A percentile compares a stretch with the other conserved stretches of the same genome.
Conservation (phyloP, 2,797 vertebrate genomes). For the Hippoglossus hippoglossus region DNA sequence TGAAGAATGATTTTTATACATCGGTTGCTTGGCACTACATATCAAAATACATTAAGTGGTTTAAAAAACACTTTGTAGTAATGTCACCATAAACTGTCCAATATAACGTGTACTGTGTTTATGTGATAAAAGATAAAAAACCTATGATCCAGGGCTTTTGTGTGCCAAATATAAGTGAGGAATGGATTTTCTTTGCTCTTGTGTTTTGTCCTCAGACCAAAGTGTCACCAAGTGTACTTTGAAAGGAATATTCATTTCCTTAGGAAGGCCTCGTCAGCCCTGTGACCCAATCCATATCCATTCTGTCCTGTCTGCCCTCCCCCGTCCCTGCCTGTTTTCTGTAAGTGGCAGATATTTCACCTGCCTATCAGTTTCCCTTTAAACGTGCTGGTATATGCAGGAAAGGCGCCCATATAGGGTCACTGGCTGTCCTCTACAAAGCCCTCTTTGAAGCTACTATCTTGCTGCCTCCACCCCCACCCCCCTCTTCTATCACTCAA, state of each 20-base stretch:
- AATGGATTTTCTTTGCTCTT: constrained; percentile 73
- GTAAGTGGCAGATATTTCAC: constrained; percentile 87
- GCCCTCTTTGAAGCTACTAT: constrained; percentile 74
- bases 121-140: constrained; percentile 25
- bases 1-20: neutral
- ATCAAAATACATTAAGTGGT: constrained; percentile 33
- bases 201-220: constrained; percentile 78
- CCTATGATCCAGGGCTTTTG: constrained; percentile 52
- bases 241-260: constrained; percentile 87
- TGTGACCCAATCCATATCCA: constrained; percentile 87
- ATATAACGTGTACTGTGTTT: constrained; percentile 31
- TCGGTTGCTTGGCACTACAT: constrained; percentile 19
- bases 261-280: constrained; percentile 84
- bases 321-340: constrained; percentile 81
- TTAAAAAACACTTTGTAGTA: constrained; percentile 38
- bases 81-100: constrained; percentile 48
- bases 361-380: constrained; percentile 86
- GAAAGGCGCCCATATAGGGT: constrained; percentile 87
- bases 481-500: constrained; percentile 73
- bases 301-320: constrained; percentile 82
- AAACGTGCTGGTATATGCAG: constrained; percentile 86
- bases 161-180: constrained; percentile 67
- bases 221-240: constrained; percentile 83
- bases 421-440: constrained; percentile 82
- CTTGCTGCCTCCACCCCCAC: constrained; percentile 66